phyloP scores from a whole-genome alignment of 2,888 invertebrate genomes.

The Pelosia muscerda region DNA sequence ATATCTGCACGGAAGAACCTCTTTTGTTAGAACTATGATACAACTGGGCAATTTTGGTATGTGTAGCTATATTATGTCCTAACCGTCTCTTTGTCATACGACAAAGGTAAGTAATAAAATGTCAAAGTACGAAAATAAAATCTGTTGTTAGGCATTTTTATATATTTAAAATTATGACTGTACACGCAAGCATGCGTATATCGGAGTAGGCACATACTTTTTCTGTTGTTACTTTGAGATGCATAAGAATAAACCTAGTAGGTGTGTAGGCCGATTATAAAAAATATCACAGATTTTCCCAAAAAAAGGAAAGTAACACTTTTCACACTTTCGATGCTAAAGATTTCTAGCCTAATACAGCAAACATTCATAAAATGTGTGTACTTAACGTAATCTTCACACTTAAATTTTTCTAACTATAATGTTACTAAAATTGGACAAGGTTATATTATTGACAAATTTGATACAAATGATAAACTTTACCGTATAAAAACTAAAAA shows the following conservation, averaged over 20 bases:
- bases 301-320: too few species aligned
- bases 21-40: constrained; percentile 31
- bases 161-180: neutral
- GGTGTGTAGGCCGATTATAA: neutral
- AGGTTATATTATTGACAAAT: neutral
- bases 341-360: too few species aligned
- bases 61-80: constrained; percentile 22
- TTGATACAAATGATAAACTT: neutral
- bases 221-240: too few species aligned
- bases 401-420: too few species aligned
- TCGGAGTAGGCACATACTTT: too few species aligned
- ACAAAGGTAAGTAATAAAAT: neutral
- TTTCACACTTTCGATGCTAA: too few species aligned
- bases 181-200: too few species aligned
- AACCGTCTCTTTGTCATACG: constrained; percentile 15
- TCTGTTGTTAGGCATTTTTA: neutral
- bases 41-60: constrained; percentile 41
- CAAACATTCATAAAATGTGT: too few species aligned
- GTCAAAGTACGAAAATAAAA: neutral
- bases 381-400: too few species aligned
- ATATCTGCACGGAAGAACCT: constrained; percentile 37
- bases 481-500: neutral
- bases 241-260: too few species aligned
- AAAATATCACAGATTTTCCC: neutral
- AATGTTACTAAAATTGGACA: neutral